These are phyloP conservation scores for Phymatocera aterrima DNA, from an alignment of 2,888 invertebrate genomes.

Conservation along the genomic window DNA sequence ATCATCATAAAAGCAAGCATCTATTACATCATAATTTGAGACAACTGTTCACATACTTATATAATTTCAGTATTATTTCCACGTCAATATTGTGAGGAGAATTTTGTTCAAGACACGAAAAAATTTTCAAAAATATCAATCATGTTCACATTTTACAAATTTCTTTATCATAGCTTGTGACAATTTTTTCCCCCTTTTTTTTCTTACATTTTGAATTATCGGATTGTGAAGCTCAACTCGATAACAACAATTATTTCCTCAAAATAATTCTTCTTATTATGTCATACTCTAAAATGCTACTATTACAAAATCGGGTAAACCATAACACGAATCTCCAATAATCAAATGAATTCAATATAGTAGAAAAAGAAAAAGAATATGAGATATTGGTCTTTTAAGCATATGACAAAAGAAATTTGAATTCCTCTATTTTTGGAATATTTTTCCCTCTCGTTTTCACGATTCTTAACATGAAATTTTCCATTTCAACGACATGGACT, in stretches of 20 bases:
- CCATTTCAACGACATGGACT: too few relatives aligned
- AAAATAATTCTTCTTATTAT: conserved; percentile 5
- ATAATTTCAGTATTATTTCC: not conserved
- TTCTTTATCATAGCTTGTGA: not conserved
- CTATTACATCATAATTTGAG: conserved; percentile 27
- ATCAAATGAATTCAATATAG: not conserved
- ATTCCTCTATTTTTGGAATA: too few relatives aligned
- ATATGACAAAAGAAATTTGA: not conserved
- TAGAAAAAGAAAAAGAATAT: not conserved
- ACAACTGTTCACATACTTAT: not conserved
- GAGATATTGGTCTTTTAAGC: not conserved
- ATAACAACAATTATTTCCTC: not conserved
- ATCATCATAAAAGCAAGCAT: not conserved
- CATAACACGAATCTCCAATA: not conserved
- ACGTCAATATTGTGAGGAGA: not conserved
- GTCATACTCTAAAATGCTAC: not conserved
- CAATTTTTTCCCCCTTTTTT: not conserved
- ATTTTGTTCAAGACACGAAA: not conserved
- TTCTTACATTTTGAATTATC: not conserved
- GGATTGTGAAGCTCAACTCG: not conserved
- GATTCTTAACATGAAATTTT: too few relatives aligned
- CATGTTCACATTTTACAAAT: not conserved
- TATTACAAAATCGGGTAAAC: not conserved
- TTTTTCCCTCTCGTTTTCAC: too few relatives aligned
- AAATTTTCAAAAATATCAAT: not conserved